phyloP scores from a whole-genome alignment of 2,113 vertebrate species.

The Xiphias gladius region DNA sequence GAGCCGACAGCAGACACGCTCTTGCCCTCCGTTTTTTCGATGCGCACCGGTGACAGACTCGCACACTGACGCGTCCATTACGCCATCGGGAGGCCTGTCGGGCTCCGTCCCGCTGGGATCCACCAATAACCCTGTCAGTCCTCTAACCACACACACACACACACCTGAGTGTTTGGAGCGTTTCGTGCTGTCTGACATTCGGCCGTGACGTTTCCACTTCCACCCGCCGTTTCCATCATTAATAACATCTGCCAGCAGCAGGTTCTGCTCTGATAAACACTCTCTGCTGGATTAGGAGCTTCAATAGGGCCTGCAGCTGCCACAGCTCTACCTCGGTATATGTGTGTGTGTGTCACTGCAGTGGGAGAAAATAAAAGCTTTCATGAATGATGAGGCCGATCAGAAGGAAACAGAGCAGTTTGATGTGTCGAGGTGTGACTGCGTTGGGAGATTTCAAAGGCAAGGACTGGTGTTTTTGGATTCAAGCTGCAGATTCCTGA shows the following conservation, averaged over 20 bases:
- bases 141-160: constrained; percentile 14
- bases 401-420: constrained; percentile 25
- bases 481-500: constrained; percentile 18
- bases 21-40: not conserved
- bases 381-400: constrained; percentile 51
- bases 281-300: constrained; percentile 57
- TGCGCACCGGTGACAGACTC: constrained; percentile 2
- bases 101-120: constrained; percentile 41
- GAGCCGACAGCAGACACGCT: not conserved
- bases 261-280: constrained; percentile 73
- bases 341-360: constrained; percentile 59
- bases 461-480: not conserved
- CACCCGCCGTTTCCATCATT: constrained; percentile 46
- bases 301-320: constrained; percentile 48
- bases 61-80: constrained; percentile 15
- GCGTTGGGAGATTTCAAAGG: constrained; percentile 36
- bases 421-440: constrained; percentile 18
- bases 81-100: constrained; percentile 37
- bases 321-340: constrained; percentile 21
- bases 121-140: constrained; percentile 36
- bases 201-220: constrained; percentile 33
- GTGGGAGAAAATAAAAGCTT: constrained; percentile 47
- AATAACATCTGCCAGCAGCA: constrained; percentile 68
- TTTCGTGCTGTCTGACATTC: constrained; percentile 22
- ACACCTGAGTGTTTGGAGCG: constrained; percentile 33